A percentile compares a stretch with the other conserved stretches of the same genome.
phyloP scores from a whole-genome alignment of 2,888 invertebrate species.

The Pelosia muscerda region DNA sequence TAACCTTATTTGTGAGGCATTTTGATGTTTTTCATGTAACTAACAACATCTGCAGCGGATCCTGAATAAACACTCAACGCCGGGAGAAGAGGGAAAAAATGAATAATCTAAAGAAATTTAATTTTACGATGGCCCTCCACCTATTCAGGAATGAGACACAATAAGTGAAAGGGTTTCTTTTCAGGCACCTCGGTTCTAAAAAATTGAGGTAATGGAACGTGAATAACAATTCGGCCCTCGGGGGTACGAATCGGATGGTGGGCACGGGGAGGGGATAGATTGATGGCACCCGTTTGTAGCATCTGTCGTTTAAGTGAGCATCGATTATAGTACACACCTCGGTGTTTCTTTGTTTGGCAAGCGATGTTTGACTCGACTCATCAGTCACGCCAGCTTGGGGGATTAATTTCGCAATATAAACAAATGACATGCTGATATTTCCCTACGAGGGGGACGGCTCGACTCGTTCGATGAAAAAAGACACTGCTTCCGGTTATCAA shows the following conservation, averaged over 20 bases:
- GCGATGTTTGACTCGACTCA: conserved; percentile 76
- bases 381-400: conserved; percentile 70
- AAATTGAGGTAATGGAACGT: conserved; percentile 86
- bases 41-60: conserved; percentile 51
- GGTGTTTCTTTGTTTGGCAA: conserved; percentile 81
- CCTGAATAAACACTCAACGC: conserved; percentile 51
- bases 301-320: conserved; percentile 86
- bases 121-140: conserved; percentile 74
- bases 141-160: conserved; percentile 80
- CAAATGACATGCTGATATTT: conserved; percentile 78
- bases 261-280: conserved; percentile 71
- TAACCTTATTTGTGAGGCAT: conserved; percentile 39
- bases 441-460: conserved; percentile 55
- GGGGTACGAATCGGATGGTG: conserved; percentile 57
- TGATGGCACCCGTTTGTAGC: conserved; percentile 85
- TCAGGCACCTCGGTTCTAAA: conserved; percentile 82
- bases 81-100: conserved; percentile 57
- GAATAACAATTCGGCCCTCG: conserved; percentile 83
- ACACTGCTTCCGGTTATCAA: conserved; percentile 59
- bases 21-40: conserved; percentile 44
- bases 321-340: conserved; percentile 83
- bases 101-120: conserved; percentile 77
- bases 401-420: conserved; percentile 79
- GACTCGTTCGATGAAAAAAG: conserved; percentile 60
- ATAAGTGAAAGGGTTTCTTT: conserved; percentile 84